Evolutionary conservation across 2,888 invertebrate species (phyloP), one percentile per base, ranked within the genome.

Genomic region (Mesodorylaimus sp.): DNA sequence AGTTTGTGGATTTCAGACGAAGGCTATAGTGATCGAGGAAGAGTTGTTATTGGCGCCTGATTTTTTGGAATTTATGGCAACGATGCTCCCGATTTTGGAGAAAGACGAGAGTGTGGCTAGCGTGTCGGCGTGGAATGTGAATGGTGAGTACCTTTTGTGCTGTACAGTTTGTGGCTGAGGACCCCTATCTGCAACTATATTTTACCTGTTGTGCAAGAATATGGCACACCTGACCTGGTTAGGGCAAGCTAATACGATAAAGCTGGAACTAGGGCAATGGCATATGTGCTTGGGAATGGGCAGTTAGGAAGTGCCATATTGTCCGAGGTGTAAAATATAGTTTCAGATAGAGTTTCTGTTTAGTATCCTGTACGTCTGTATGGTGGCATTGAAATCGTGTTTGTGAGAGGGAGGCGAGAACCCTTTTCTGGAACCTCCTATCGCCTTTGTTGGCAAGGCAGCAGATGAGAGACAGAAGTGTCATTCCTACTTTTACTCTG

Each of bases 21-120:
- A 69, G 53, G 59, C 70, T 32, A 70, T 73, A 23, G 62, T 73
- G 1, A 60, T 74, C 28, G 73, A 73, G 56, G 72, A 72, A 57
- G 72, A 72, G 47, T 59, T 72, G 26, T 59, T 73, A 21, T 58
- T 73, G 42, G 63, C 71, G 2, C 67, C 70, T 16, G 73, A 74
- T 61, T 73, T 71, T 58, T 60, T 73, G 19, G 64, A 61, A 48
- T 72, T 66, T 57, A 62, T 72, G 63, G 66, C 68, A 2, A 70
- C 72, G 54, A 60, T 67, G 53, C 56, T 69, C n/a, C 59, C 63
- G 2, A 56, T 67, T 1, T 51, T 72, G 10, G 64, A 67, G 19
- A 58, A 59, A 32, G 73, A 73, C 55, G 53, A 59, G 13, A 58
- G 66, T 0, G 55, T 73, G 27, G 51, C 65, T 23, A 68, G 67